Percentiles rank a stretch among this genome's conserved stretches.
Evolutionary conservation across 2,888 invertebrate genomes (phyloP).

Genomic region (Epirrhoe tristata): DNA sequence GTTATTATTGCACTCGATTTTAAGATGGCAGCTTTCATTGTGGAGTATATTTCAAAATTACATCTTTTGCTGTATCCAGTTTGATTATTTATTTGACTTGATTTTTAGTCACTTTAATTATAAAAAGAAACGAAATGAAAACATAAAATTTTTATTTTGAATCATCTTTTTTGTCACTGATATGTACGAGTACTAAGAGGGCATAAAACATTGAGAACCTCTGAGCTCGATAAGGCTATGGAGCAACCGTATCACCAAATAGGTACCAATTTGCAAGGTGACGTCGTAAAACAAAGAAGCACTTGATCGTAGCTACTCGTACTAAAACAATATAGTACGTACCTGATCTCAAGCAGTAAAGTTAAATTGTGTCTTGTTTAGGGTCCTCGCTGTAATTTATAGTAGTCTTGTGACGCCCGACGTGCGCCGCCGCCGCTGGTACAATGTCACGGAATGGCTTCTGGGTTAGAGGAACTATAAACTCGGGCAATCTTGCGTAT

Average conservation of each 20-base stretch:
- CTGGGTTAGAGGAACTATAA: background rate
- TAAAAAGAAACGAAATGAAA: too few species aligned
- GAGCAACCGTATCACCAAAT: background rate
- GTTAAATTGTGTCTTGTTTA: slow-evolving; percentile 23
- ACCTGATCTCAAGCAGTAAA: slow-evolving; percentile 16
- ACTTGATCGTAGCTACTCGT: slow-evolving; percentile 13
- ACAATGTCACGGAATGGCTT: slow-evolving; percentile 4
- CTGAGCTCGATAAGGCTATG: background rate
- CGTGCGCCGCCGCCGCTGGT: slow-evolving; percentile 6
- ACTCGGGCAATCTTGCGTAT: background rate
- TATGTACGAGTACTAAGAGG: too few species aligned
- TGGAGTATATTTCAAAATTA: too few species aligned
- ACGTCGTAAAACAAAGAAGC: slow-evolving; percentile 17
- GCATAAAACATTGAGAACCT: background rate
- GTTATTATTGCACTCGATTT: slow-evolving; percentile 10
- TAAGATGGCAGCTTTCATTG: background rate
- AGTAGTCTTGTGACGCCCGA: slow-evolving; percentile 3
- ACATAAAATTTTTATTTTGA: too few species aligned
- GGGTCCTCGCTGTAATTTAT: slow-evolving; percentile 19
- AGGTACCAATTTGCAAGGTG: slow-evolving; percentile 13
- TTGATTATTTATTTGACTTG: too few species aligned
- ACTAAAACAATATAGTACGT: slow-evolving; percentile 7
- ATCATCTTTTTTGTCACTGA: too few species aligned
- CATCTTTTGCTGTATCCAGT: too few species aligned
- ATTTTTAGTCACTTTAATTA: too few species aligned